Base-by-base conservation (phyloP, 2,797 vertebrate species). In the Parauchenoglanis ngamensis region DNA sequence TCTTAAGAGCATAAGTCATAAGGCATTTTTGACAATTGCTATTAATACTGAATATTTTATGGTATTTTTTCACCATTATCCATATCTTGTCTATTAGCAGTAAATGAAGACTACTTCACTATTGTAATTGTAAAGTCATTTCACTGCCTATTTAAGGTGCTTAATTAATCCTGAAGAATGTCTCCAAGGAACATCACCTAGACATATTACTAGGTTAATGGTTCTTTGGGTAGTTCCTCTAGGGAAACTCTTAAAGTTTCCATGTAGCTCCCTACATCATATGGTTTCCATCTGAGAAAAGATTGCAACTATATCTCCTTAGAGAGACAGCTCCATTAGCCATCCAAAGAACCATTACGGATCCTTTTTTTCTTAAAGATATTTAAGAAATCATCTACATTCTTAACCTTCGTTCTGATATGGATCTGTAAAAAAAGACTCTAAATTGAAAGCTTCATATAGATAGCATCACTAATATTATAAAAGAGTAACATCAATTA, bases 171-270 rank as follows among this genome's bases (percentile, higher is more conserved):
- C 25, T 67, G 40, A 67, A 25, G n/a, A 82, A 65, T 49, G 44
- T 82, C 80, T 54, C 63, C 10, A 17, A 82, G 80, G 80, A 82
- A 67, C 19, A 67, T 83, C 80, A 63, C n/a, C 46, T 28, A 81
- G 63, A 83, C n/a, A 31, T 83, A 52, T 52, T 52, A 31, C 44
- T 31, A 67, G 46, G 46, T 68, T 68, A 83, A 52, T 67, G 44
- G n/a, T 52, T 52, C 80, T 49, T 65, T 49, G 44, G 7, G 3
- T 65, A 40, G 56, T 40, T 77, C 56, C 31, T 57, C 4, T 57
- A 19, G 77, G 54, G 77, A 79, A 78, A 59, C 77, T 35, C 10
- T 40, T 79, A 23, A 59, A 57, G 28, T 35, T 79, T 80, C 35
- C 31, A 59, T 63, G 56, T 80, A 7, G 23, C 12, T 80, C 35